Base-by-base conservation (phyloP, 2,888 invertebrate species). In the Tanypteryx hageni region DNA sequence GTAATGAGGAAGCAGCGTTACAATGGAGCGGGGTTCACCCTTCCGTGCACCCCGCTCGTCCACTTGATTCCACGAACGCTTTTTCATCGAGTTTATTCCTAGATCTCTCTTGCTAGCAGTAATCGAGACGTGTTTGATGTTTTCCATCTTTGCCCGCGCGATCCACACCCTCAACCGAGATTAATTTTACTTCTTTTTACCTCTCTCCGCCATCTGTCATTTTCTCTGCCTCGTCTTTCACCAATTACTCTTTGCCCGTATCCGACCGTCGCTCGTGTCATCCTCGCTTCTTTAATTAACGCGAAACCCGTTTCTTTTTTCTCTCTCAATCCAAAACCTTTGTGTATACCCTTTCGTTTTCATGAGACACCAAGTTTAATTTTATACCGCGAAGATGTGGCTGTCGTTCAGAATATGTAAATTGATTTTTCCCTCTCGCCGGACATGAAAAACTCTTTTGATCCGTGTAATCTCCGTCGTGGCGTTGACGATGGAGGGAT, bases 221-320 rank as follows among this genome's bases (percentile, higher is more conserved):
- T 76, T 76, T 11, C 27, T 22, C 22, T 68, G 9, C 22, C 68
- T 68, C 68, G 18, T 11, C 64, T n/a, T 64, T 14, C 10, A 14
- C 64, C 76, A 13, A 22, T 27, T 13, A 27, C 76, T 27, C 22
- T 27, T 76, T 76, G 27, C 18, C 4, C 11, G 22, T 76, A 44
- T 76, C 27, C 76, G 22, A 76, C 22, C 76, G 11, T 76, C 76
- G 10, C 76, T 27, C 4, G 16, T 4, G 76, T 22, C 31, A 31
- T 58, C 59, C 64, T 64, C 89, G 89, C 89, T 61, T 27, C 16
- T 64, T 61, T 89, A 64, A 89, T 89, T 89, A 89, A 89, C 89
- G 44, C 61, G 27, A 89, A 44, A 27, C 76, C 22, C 14, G 76
- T 76, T 22, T 76, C 1, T 44, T 3, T 83, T n/a, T 83, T 57